Evolutionary conservation across 1,140 invertebrate species (phyloP), one percentile per base, ranked within the genome.

Genomic region (Drosophila quadrilineata): DNA sequence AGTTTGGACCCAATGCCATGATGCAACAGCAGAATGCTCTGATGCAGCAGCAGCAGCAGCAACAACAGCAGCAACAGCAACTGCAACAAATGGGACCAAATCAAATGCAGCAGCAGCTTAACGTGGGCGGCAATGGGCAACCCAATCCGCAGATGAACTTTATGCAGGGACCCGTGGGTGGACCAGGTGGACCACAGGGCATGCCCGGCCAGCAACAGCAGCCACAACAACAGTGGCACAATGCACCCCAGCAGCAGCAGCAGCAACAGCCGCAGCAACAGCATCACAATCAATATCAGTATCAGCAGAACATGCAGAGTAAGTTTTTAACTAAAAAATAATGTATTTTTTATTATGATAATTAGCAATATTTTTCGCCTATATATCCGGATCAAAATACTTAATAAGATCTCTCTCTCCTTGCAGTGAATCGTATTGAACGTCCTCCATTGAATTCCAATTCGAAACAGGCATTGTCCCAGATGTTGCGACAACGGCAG

Each of bases 401-500:
- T 19, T 19, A 28, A 53, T 3, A 0, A n/a, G n/a, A 22, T 21
- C 6, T 16, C 0, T 6, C n/a, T 22, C 45, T 29, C 17, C 1
- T 58, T 84, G 88, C 21, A 91, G 94, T 93, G 22, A 93, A 92
- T 45, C 91, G 94, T 38, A 94, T 94, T 50, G 94, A 94, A 57
- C 89, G 94, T 21, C 93, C 94, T 0, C 92, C 92, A 10, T 89
- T 93, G 76, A 93, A 94, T 84, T 53, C 74, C 1, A 93, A 94
- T 58, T 95, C 95, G 0, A 97, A 97, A 75, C 95, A 96, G 85
- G 96, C 96, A 0, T 89, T 98, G 2, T 95, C 95, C 2, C 94
- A 96, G 67, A 96, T 98, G 95, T 90, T 98, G 40, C 91, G 95
- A 1, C 92, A 94, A 66, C 91, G 93, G 33, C 53, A 58, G 17